Evolutionary conservation across 1,140 invertebrate genomes (phyloP), one percentile per base, ranked within the genome.

Genomic region (Drosophila littoralis): DNA sequence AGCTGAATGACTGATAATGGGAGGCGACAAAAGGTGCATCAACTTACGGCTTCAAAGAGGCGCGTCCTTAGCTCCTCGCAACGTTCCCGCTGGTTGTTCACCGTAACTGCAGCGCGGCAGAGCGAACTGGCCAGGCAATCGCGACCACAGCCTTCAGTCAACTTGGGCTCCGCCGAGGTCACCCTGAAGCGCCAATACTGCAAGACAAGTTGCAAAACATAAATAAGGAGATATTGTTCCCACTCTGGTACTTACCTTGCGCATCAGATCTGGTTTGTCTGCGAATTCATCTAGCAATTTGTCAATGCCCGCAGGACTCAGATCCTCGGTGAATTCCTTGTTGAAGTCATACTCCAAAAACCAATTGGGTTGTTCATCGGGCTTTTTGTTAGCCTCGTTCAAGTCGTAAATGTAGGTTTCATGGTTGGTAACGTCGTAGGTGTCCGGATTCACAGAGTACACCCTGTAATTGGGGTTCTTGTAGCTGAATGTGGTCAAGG

Each of bases 401-500:
- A 97, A 77, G 91, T 98, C 96, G 81, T 96, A 95, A 7, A 95
- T 95, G 93, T 95, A 97, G n/a, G 95, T 96, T 6, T 95, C 93
- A 55, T 95, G 94, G 90, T 97, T 95, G 45, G 94, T 78, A 8
- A 92, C 84, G 15, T 77, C 95, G 71, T 93, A 95, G 63, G 93
- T 94, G 1, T 76, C 91, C 0, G 93, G 88, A 79, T 97, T 95
- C 0, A 97, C 93, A 3, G 93, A 93, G 77, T 96, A 97, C 5
- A 97, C 93, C 79, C 95, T 94, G 84, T 97, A 98, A 58, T 97
- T 97, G 7, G 97, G 95, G 93, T 98, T 98, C 61, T 96, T 94
- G 67, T 94, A 83, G 0, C 92, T 81, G 54, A 93, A 96, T 0
- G 94, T 81, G 3, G 96, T 97, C 1, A 96, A 91, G 78, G 96